Percentiles rank a stretch among this genome's conserved stretches.
Evolutionary conservation across 2,797 vertebrate species (phyloP).

Genomic region (Rhinichthys osculus): DNA sequence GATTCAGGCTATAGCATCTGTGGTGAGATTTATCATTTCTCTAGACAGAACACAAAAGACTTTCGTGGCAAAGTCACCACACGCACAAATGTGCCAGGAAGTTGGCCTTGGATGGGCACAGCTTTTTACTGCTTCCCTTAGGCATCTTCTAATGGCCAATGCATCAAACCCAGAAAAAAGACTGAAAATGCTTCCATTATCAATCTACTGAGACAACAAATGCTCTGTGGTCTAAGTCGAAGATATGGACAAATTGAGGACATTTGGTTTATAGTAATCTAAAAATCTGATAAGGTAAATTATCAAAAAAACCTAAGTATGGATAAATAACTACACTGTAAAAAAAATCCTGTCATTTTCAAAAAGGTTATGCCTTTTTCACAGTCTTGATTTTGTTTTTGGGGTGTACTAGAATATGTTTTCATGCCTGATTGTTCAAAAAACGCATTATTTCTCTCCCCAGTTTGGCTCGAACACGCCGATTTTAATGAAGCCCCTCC

Average conservation of each 20-base stretch:
- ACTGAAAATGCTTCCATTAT: constrained; percentile 26
- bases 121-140: constrained; percentile 31
- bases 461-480: no score
- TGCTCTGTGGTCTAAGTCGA: not conserved
- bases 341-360: no score
- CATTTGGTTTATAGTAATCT: constrained; percentile 3
- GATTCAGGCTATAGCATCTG: constrained; percentile 10
- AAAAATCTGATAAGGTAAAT: constrained; percentile 12
- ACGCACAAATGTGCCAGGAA: constrained; percentile 2
- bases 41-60: constrained; percentile 15
- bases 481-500: no score
- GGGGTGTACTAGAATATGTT: no score
- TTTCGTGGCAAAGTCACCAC: constrained; percentile 18
- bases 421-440: no score
- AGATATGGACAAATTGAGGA: constrained; percentile 4
- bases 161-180: constrained; percentile 27
- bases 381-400: no score
- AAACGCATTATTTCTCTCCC: no score
- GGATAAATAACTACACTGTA: not conserved
- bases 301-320: constrained; percentile 14
- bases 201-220: constrained; percentile 21
- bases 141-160: constrained; percentile 27
- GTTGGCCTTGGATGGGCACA: constrained; percentile 16
- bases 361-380: no score
- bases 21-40: constrained; percentile 23